Percentiles rank a stretch among this genome's conserved stretches.
These are phyloP conservation scores for Tipula vernalis DNA, from an alignment of 2,888 invertebrate species.

Conservation along the genomic window DNA sequence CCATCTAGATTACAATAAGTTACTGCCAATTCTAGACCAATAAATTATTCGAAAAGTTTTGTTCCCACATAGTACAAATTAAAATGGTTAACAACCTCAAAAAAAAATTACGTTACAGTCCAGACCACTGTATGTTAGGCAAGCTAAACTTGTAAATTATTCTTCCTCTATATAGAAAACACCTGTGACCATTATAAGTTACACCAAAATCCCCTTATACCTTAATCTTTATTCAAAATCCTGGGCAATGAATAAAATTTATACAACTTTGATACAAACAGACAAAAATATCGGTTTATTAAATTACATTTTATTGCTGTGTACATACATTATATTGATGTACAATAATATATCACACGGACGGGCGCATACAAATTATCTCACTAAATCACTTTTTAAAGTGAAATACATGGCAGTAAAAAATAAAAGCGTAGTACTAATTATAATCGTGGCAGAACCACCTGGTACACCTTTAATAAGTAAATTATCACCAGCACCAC, in stretches of 20 bases:
- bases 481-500: conserved; percentile 34
- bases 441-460: conserved; percentile 5
- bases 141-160: no score
- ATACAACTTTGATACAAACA: not conserved
- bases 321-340: not conserved
- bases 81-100: no score
- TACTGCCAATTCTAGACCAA: no score
- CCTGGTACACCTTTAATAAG: conserved; percentile 38
- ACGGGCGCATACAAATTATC: not conserved
- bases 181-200: not conserved
- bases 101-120: no score
- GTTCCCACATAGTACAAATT: no score
- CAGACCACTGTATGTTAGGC: no score
- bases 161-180: no score
- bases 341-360: no score
- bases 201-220: not conserved
- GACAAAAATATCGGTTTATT: not conserved
- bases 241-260: not conserved
- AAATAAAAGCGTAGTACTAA: not conserved
- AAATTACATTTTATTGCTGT: not conserved
- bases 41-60: no score
- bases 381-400: not conserved
- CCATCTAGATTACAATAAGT: no score
- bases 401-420: not conserved
- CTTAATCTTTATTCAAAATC: not conserved